A percentile compares a stretch with the other conserved stretches of the same genome.
Conservation (phyloP, 1,140 invertebrate genomes). For the Nautilus pompilius region DNA sequence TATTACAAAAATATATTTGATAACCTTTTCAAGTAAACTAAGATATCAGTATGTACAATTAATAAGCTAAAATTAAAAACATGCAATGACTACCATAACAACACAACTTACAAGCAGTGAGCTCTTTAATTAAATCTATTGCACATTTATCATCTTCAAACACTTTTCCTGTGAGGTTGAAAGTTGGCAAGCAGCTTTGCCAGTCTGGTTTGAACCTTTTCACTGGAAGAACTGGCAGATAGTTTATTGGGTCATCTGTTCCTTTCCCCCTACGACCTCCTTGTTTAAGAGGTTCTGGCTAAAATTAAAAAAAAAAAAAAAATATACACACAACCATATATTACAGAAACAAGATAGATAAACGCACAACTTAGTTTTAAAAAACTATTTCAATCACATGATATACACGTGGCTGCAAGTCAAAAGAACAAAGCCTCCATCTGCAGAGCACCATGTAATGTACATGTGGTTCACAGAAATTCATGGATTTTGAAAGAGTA, state of each 20-base stretch:
- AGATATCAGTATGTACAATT: too few species aligned
- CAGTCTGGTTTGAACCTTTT: constrained; percentile 51
- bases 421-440: background rate
- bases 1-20: too few species aligned
- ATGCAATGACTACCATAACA: constrained; percentile 1
- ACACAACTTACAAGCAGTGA: constrained; percentile 45
- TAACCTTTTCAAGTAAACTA: background rate
- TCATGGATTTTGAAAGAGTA: too few species aligned
- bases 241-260: constrained; percentile 48
- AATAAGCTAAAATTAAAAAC: background rate
- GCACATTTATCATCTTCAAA: constrained; percentile 31
- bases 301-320: constrained; percentile 15
- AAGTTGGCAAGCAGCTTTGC: constrained; percentile 46
- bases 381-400: background rate
- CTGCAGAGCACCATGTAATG: background rate
- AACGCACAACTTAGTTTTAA: background rate
- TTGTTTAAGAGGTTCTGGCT: constrained; percentile 15
- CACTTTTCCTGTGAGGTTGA: constrained; percentile 36
- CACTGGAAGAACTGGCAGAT: constrained; percentile 52
- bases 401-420: background rate
- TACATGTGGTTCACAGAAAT: background rate
- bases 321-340: background rate
- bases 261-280: constrained; percentile 49
- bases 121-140: constrained; percentile 47
- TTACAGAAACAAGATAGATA: background rate